Evolutionary conservation across 2,113 vertebrate genomes (phyloP).

Genomic region (Zosterops borbonicus): DNA sequence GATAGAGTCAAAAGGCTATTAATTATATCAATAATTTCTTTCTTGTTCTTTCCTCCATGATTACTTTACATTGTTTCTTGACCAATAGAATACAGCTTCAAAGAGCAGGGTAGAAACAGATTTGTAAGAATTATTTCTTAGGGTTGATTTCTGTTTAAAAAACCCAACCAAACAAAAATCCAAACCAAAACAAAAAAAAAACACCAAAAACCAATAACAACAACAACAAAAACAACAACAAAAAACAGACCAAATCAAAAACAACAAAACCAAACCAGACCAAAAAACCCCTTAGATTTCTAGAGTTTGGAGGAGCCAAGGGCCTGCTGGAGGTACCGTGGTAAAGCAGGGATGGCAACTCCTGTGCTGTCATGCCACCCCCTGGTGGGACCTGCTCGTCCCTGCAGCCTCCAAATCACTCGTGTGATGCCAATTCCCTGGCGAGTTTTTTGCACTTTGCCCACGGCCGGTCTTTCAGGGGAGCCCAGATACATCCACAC

Average conservation of each 20-base stretch:
- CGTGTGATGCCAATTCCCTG: fast-evolving
- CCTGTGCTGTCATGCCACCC: not conserved
- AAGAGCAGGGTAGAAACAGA: not conserved
- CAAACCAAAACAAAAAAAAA: not conserved
- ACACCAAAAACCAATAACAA: no score
- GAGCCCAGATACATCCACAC: not conserved
- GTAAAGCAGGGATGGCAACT: not conserved
- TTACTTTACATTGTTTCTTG: not conserved
- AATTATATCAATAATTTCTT: not conserved
- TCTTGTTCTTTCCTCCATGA: not conserved
- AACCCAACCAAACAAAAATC: not conserved
- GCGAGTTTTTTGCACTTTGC: not conserved
- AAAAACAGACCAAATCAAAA: no score
- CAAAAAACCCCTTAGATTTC: not conserved
- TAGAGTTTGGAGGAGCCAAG: not conserved
- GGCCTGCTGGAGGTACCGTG: fast-evolving
- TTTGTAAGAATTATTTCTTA: not conserved
- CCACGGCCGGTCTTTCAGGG: fast-evolving
- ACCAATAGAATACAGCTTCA: not conserved
- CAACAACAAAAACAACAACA: not conserved
- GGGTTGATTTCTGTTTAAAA: not conserved
- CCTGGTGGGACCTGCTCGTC: not conserved
- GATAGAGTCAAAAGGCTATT: not conserved
- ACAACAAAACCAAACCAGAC: not conserved
- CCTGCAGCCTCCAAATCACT: not conserved